These are phyloP conservation scores for Nycticorax nycticorax DNA, from an alignment of 2,113 vertebrate species.

Conservation along the genomic window DNA sequence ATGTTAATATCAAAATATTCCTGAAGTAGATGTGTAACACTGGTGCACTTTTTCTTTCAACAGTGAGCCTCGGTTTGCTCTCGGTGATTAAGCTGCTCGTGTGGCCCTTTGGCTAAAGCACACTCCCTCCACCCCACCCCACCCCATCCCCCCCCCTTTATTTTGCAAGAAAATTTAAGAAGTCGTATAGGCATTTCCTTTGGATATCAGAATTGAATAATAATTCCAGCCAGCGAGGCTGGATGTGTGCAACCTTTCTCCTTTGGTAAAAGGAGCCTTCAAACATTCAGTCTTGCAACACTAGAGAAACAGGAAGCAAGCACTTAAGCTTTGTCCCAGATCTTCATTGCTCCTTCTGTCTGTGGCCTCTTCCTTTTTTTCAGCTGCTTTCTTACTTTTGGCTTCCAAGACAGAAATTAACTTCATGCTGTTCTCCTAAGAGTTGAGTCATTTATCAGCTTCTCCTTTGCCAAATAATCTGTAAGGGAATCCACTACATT, in stretches of 20 bases:
- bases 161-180: neutral
- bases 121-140: neutral
- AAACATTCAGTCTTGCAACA: neutral
- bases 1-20: neutral
- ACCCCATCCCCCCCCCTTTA: neutral
- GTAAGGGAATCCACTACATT: neutral
- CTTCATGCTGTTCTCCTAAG: neutral
- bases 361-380: slow-evolving; percentile 29
- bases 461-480: slow-evolving; percentile 15
- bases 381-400: neutral
- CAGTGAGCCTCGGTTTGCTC: neutral
- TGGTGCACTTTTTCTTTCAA: neutral
- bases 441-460: slow-evolving; percentile 17
- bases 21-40: neutral
- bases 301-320: slow-evolving; percentile 23
- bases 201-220: neutral
- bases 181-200: neutral
- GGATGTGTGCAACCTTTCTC: neutral
- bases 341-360: neutral
- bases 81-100: neutral
- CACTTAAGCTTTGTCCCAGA: neutral
- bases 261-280: neutral
- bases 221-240: neutral
- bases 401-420: neutral
- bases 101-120: neutral